phyloP scores from a whole-genome alignment of 2,888 invertebrate species.

The Cerceris ruficornis region DNA sequence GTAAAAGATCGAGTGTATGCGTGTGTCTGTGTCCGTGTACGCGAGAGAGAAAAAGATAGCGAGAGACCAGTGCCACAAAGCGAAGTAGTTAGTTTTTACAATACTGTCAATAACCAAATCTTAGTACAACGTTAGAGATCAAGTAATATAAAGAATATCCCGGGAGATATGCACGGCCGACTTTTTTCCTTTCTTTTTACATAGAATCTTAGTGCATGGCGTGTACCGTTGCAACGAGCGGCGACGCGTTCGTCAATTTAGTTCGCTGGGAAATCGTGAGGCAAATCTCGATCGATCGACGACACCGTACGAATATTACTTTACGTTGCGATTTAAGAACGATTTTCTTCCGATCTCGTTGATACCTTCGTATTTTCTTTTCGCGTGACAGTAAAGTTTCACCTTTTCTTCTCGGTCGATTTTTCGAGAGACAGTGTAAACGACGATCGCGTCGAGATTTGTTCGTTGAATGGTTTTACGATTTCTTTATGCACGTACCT shows the following conservation, averaged over 20 bases:
- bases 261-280: neutral
- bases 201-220: slow-evolving; percentile 38
- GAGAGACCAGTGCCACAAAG: slow-evolving; percentile 70
- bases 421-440: neutral
- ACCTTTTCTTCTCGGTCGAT: neutral
- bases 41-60: neutral
- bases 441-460: slow-evolving; percentile 2
- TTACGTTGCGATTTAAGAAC: too few relatives aligned
- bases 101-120: slow-evolving; percentile 77
- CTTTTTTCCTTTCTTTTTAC: slow-evolving; percentile 43
- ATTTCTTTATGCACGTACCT: slow-evolving; percentile 32
- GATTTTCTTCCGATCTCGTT: too few relatives aligned
- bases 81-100: slow-evolving; percentile 67
- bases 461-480: neutral
- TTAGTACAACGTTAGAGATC: slow-evolving; percentile 76
- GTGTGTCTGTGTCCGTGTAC: too few relatives aligned
- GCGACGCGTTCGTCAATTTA: neutral
- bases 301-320: neutral
- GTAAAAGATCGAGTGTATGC: too few relatives aligned
- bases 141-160: slow-evolving; percentile 63
- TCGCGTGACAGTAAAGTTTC: neutral
- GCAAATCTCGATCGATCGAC: neutral
- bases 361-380: neutral
- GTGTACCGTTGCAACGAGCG: slow-evolving; percentile 32
- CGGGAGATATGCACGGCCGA: slow-evolving; percentile 53